Base-by-base conservation (phyloP, 1,140 invertebrate species). In the Ctenoplectra terminalis region DNA sequence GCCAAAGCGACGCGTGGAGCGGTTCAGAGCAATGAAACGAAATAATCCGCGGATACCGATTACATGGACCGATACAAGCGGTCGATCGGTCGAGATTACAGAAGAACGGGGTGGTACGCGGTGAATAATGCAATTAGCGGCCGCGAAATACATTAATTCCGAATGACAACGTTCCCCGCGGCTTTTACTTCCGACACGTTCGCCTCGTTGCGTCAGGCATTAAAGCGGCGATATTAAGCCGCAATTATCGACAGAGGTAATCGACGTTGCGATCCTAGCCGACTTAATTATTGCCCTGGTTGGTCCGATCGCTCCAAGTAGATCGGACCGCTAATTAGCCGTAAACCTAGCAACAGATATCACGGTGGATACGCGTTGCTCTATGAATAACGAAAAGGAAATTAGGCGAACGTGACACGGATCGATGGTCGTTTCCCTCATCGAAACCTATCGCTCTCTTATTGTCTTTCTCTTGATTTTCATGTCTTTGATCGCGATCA, bases 221-320 rank as follows among this genome's bases (percentile, higher is more conserved):
- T 87, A 64, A 86, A 87, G 52, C 52, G 85, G 40, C 71, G 75
- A 81, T 87, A 87, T 87, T 87, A 84, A 87, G 66, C 67, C 73
- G 81, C 85, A 87, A 87, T 87, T 81, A 87, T 87, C 82, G 85
- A 83, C 73, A 81, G 61, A 81, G 83, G 73, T 87, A 84, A 87
- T 87, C 77, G 73, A 77, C 61, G 70, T 66, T 63, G 74, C 79
- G 84, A 85, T 86, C 66, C 66, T 31, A 58, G 76, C 37, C 85
- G 82, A 84, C 72, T 87, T 87, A 87, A 87, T 87, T 87, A 84
- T 81, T 70, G 61, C 48, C 60, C 50, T 46, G 76, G 67, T 64
- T 29, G 48, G 72, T 34, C 17, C 56, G 82, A 54, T 79, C 76
- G 81, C 31, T 77, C 64, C 56, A 81, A 87, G 85, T 87, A 81